Evolutionary conservation across 2,797 vertebrate genomes (phyloP).

Genomic region (Tachyglossus aculeatus): DNA sequence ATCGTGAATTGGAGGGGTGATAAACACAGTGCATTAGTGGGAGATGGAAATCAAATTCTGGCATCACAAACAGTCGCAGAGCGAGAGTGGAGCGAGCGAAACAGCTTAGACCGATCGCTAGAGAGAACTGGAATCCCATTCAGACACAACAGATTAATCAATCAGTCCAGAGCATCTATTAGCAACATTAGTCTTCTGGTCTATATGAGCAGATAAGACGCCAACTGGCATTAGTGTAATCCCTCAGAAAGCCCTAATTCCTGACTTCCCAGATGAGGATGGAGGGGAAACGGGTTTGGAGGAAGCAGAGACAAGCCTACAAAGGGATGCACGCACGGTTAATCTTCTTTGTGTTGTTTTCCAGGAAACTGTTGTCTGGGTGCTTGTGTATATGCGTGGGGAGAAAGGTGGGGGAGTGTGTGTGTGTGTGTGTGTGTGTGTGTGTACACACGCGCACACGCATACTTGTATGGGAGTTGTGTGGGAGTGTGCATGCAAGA

Average conservation of each 20-base stretch:
- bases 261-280: neutral
- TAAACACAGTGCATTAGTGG: accelerated
- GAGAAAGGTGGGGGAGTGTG: too few relatives aligned
- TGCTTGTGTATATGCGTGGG: too few relatives aligned
- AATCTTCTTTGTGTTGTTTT: too few relatives aligned
- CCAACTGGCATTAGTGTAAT: conserved; percentile 1
- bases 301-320: too few relatives aligned
- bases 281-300: neutral
- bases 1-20: neutral
- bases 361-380: too few relatives aligned
- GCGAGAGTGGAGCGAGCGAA: neutral
- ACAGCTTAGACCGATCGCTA: neutral
- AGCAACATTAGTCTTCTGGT: neutral
- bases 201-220: neutral
- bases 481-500: too few relatives aligned
- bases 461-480: too few relatives aligned
- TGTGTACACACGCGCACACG: too few relatives aligned
- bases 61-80: neutral
- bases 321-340: too few relatives aligned
- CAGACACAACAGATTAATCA: neutral
- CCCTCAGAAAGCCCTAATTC: neutral
- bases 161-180: neutral
- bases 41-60: neutral
- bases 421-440: too few relatives aligned
- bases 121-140: neutral